Percentiles rank a stretch among this genome's conserved stretches.
phyloP scores from a whole-genome alignment of 2,888 invertebrate species.

The Chrysodeixis includens region DNA sequence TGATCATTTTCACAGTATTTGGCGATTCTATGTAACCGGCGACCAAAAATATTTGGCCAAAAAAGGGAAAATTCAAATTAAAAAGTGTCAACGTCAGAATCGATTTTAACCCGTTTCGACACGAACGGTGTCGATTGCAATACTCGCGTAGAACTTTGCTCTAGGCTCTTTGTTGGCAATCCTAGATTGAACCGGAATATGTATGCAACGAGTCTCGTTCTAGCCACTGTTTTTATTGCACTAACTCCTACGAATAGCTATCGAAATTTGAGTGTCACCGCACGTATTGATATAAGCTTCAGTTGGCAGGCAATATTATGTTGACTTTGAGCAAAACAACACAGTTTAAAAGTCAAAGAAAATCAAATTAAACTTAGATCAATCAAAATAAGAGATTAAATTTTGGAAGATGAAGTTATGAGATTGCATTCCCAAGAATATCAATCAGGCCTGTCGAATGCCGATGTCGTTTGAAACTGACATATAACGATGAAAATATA shows the following conservation, averaged over 20 bases:
- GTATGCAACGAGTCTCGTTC: conserved; percentile 37
- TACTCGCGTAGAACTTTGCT: conserved; percentile 55
- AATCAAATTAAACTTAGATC: conserved; percentile 10
- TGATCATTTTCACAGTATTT: conserved; percentile 17
- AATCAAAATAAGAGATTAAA: conserved; percentile 38
- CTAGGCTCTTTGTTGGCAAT: conserved; percentile 54
- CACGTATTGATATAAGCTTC: conserved; percentile 10
- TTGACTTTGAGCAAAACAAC: background rate
- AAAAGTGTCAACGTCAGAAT: conserved; percentile 73
- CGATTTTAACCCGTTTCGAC: conserved; percentile 52
- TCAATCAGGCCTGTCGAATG: conserved; percentile 26
- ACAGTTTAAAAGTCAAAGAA: conserved; percentile 6
- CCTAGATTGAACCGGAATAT: conserved; percentile 50
- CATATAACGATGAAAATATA: conserved; percentile 5
- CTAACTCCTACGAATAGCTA: conserved; percentile 26
- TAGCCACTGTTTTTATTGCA: conserved; percentile 40
- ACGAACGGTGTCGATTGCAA: conserved; percentile 65
- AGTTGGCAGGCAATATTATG: background rate
- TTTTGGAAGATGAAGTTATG: conserved; percentile 26
- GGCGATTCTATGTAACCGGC: conserved; percentile 35
- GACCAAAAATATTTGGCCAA: conserved; percentile 46
- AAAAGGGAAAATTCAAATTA: conserved; percentile 68
- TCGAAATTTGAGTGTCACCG: conserved; percentile 30
- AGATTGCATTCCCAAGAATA: conserved; percentile 24
- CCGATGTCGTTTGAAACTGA: background rate